These are phyloP conservation scores for Caenorhabditis becei DNA, from an alignment of 2,888 invertebrate species.

Conservation along the genomic window DNA sequence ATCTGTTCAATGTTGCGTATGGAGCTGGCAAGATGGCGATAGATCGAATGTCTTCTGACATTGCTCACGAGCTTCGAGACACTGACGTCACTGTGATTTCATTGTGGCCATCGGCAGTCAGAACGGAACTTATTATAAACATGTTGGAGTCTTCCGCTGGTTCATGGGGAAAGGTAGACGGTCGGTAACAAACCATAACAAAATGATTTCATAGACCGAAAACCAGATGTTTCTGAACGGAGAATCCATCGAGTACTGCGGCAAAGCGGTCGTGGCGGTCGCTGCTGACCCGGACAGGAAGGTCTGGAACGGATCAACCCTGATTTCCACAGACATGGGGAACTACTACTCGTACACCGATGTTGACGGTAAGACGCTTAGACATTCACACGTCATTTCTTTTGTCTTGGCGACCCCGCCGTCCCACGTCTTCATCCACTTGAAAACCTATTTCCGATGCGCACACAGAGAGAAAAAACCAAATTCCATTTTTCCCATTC, in stretches of 20 bases:
- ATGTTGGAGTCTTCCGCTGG: constrained; percentile 52
- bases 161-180: constrained; percentile 59
- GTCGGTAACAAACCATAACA: background rate
- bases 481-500: constrained; percentile 4
- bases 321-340: constrained; percentile 62
- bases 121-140: constrained; percentile 65
- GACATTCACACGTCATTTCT: constrained; percentile 6
- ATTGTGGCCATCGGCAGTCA: constrained; percentile 83
- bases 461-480: background rate
- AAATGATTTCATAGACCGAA: constrained; percentile 48
- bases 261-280: constrained; percentile 56
- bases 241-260: constrained; percentile 64
- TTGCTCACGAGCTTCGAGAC: constrained; percentile 82
- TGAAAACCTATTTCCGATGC: constrained; percentile 15
- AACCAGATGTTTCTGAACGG: constrained; percentile 65
- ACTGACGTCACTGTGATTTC: constrained; percentile 82
- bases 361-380: constrained; percentile 53
- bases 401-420: background rate
- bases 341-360: constrained; percentile 58
- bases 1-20: constrained; percentile 83
- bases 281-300: constrained; percentile 46
- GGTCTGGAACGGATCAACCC: constrained; percentile 49
- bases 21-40: constrained; percentile 83
- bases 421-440: constrained; percentile 10
- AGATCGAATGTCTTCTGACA: constrained; percentile 83